These are phyloP conservation scores for Tricholaema leucomelas DNA, from an alignment of 2,113 vertebrate species.

Conservation along the genomic window DNA sequence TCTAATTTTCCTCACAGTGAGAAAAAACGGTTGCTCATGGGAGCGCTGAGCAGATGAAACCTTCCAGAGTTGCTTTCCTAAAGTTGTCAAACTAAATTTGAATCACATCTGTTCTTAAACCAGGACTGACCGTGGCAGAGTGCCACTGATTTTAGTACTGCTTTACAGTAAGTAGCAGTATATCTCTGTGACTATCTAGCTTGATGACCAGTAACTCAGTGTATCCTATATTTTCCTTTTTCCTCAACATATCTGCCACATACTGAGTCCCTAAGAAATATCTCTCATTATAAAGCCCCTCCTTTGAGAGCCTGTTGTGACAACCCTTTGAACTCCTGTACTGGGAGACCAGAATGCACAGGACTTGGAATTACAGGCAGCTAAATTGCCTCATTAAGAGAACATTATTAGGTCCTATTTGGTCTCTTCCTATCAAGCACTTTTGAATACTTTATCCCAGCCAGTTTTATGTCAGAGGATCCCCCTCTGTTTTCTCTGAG, in stretches of 20 bases:
- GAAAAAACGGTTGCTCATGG: neutral
- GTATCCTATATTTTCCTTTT: neutral
- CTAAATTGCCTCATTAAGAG: conserved; percentile 54
- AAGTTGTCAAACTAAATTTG: conserved; percentile 24
- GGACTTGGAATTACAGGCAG: conserved; percentile 28
- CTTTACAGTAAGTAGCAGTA: neutral
- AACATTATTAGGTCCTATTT: conserved; percentile 1
- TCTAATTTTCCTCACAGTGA: neutral
- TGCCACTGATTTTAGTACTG: neutral
- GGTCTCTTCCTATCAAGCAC: neutral
- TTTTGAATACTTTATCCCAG: conserved; percentile 20
- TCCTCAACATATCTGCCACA: conserved; percentile 25
- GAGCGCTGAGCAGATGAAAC: neutral
- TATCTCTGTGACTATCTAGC: neutral
- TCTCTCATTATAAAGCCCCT: conserved; percentile 30
- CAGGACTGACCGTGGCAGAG: neutral
- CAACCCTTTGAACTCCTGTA: conserved; percentile 47
- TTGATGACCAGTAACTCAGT: neutral
- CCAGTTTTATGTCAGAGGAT: conserved; percentile 4
- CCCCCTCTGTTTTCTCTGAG: neutral
- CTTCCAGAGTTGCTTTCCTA: neutral
- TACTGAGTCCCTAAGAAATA: conserved; percentile 33
- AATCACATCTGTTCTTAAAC: neutral
- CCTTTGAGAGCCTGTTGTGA: conserved; percentile 51
- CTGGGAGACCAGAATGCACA: conserved; percentile 30